phyloP scores from a whole-genome alignment of 2,797 vertebrate genomes.

The Dipus sagitta region DNA sequence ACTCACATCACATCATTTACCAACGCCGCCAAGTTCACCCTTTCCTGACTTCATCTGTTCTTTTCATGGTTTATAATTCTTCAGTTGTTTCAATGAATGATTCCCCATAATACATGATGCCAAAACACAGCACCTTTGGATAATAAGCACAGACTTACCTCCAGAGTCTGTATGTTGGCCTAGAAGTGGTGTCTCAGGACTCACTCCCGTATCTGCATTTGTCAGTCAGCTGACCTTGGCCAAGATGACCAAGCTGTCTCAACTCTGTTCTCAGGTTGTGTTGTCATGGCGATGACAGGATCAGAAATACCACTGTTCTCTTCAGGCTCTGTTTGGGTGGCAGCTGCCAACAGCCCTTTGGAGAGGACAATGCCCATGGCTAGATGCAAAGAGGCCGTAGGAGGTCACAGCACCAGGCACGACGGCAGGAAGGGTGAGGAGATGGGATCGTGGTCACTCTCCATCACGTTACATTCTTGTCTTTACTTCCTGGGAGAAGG shows the following conservation, averaged over 20 bases:
- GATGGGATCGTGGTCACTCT: rapidly evolving
- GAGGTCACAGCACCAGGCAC: background rate
- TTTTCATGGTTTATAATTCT: background rate
- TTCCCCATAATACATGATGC: background rate
- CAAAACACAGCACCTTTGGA: background rate
- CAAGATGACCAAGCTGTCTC: background rate
- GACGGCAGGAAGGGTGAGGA: background rate
- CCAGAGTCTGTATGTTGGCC: background rate
- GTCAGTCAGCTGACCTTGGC: background rate
- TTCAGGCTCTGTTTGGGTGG: background rate
- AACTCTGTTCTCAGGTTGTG: background rate
- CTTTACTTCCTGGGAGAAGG: background rate
- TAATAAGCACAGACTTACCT: background rate
- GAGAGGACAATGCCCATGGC: background rate
- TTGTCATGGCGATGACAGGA: background rate
- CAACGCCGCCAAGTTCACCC: background rate
- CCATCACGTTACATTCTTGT: rapidly evolving
- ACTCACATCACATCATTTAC: background rate
- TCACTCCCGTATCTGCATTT: background rate
- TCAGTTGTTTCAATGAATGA: background rate
- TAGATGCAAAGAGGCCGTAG: background rate
- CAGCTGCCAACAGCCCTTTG: background rate
- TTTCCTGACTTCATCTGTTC: background rate
- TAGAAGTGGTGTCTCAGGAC: background rate
- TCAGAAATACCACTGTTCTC: background rate